Evolutionary conservation across 2,797 vertebrate genomes (phyloP).

Genomic region (Dicrostonyx torquatus): DNA sequence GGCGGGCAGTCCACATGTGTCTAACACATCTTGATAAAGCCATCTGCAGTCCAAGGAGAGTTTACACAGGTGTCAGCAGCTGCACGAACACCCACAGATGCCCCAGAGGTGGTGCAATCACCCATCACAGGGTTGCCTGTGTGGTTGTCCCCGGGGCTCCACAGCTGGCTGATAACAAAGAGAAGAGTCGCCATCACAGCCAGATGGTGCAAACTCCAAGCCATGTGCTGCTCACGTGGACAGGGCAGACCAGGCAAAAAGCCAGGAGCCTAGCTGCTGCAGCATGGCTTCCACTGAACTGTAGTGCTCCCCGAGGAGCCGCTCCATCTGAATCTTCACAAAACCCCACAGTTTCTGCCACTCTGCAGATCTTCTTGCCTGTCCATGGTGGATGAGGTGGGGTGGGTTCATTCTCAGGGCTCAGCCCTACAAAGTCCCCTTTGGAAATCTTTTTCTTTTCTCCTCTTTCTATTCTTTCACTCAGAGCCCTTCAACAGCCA

Average conservation of each 20-base stretch:
- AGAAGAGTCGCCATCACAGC: neutral
- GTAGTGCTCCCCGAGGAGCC: neutral
- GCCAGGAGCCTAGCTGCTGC: neutral
- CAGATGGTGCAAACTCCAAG: neutral
- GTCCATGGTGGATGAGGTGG: rapidly evolving
- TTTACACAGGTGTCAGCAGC: neutral
- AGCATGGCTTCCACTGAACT: rapidly evolving
- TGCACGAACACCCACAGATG: slow-evolving; percentile 40
- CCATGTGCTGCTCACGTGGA: too few species aligned
- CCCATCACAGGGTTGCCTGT: neutral
- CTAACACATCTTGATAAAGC: slow-evolving; percentile 73
- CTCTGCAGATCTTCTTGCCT: neutral
- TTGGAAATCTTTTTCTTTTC: neutral
- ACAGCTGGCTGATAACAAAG: neutral
- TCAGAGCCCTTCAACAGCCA: too few species aligned
- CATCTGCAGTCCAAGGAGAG: slow-evolving; percentile 54
- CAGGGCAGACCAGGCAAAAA: neutral
- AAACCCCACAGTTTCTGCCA: neutral
- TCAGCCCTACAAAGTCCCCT: neutral
- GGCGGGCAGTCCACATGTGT: neutral
- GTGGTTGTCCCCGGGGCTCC: slow-evolving; percentile 1
- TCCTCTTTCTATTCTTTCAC: neutral
- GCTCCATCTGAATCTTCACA: neutral
- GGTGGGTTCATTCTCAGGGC: too few species aligned
- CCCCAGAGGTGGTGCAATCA: slow-evolving; percentile 59